Percentiles rank a stretch among this genome's conserved stretches.
Evolutionary conservation across 2,888 invertebrate species (phyloP).

Genomic region (Digitonthophagus gazella): DNA sequence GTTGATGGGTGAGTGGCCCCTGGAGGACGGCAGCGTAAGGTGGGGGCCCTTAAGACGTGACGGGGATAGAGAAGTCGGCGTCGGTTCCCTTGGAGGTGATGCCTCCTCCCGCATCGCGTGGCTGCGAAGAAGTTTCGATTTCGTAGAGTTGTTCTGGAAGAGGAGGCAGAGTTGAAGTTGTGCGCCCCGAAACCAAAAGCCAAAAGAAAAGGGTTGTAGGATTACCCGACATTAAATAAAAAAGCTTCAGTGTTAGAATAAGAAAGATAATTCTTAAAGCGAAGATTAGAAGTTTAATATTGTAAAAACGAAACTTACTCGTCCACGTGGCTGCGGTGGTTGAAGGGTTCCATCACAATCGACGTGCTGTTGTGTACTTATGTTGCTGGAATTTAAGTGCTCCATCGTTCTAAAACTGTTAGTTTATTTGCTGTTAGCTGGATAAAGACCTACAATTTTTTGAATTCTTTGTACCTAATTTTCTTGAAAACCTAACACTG

Average conservation of each 20-base stretch:
- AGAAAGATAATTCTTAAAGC: not conserved
- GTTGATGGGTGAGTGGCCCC: slow-evolving; percentile 32
- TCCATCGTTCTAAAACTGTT: not conserved
- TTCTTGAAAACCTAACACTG: not conserved
- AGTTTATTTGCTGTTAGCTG: slow-evolving; percentile 35
- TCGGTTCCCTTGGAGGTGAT: slow-evolving; percentile 56
- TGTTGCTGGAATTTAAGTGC: slow-evolving; percentile 1
- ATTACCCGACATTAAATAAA: not conserved
- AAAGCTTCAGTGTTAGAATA: not conserved
- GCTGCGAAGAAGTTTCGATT: slow-evolving; percentile 81
- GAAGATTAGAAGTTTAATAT: not conserved
- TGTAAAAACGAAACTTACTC: slow-evolving; percentile 30
- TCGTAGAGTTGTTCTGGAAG: slow-evolving; percentile 61
- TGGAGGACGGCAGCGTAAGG: slow-evolving; percentile 46
- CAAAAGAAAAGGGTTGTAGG: slow-evolving; percentile 1
- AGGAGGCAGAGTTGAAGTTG: slow-evolving; percentile 34
- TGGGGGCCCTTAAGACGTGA: slow-evolving; percentile 41
- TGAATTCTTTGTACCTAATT: not conserved
- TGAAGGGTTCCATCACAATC: slow-evolving; percentile 37
- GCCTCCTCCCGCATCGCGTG: slow-evolving; percentile 88
- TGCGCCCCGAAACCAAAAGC: slow-evolving; percentile 6
- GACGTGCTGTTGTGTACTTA: slow-evolving; percentile 21
- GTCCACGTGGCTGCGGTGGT: slow-evolving; percentile 33
- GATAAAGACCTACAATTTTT: slow-evolving; percentile 4
- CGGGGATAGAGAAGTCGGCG: slow-evolving; percentile 42